Evolutionary conservation across 2,888 invertebrate genomes (phyloP).

Genomic region (Drosophila differens): DNA sequence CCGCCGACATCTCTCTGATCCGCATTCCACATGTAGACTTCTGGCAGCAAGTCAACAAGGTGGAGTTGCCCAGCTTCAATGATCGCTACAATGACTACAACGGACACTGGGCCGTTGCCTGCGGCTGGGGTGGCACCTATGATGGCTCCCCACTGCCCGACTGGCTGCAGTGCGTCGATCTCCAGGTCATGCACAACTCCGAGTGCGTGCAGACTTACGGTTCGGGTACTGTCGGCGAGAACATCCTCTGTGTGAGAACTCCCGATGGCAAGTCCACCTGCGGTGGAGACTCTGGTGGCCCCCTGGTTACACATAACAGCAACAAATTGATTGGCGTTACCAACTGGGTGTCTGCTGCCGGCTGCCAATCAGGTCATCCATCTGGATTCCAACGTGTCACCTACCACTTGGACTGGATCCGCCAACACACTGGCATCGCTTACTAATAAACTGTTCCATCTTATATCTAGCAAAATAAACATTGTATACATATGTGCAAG

Average conservation of each 20-base stretch:
- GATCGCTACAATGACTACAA: slow-evolving; percentile 52
- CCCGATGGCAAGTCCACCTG: slow-evolving; percentile 80
- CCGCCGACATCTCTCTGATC: slow-evolving; percentile 62
- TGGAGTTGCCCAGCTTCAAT: slow-evolving; percentile 56
- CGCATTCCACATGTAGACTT: slow-evolving; percentile 68
- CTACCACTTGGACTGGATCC: slow-evolving; percentile 72
- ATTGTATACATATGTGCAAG: background rate
- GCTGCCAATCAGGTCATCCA: slow-evolving; percentile 66
- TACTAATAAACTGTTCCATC: slow-evolving; percentile 63
- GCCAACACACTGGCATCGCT: slow-evolving; percentile 62
- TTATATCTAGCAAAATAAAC: background rate
- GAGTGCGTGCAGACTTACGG: slow-evolving; percentile 82
- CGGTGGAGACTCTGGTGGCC: slow-evolving; percentile 85
- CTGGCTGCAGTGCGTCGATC: slow-evolving; percentile 59
- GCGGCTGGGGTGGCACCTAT: slow-evolving; percentile 73
- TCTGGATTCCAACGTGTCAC: slow-evolving; percentile 73
- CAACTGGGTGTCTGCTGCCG: slow-evolving; percentile 48
- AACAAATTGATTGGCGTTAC: slow-evolving; percentile 66
- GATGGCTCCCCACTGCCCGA: slow-evolving; percentile 78
- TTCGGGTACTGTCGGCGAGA: slow-evolving; percentile 63
- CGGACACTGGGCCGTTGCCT: slow-evolving; percentile 57
- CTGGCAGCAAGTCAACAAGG: slow-evolving; percentile 45
- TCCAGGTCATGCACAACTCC: slow-evolving; percentile 75
- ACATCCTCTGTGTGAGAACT: slow-evolving; percentile 63
- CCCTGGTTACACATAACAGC: slow-evolving; percentile 71